Base-by-base conservation (phyloP, 1,140 invertebrate genomes). In the Eciton burchellii region DNA sequence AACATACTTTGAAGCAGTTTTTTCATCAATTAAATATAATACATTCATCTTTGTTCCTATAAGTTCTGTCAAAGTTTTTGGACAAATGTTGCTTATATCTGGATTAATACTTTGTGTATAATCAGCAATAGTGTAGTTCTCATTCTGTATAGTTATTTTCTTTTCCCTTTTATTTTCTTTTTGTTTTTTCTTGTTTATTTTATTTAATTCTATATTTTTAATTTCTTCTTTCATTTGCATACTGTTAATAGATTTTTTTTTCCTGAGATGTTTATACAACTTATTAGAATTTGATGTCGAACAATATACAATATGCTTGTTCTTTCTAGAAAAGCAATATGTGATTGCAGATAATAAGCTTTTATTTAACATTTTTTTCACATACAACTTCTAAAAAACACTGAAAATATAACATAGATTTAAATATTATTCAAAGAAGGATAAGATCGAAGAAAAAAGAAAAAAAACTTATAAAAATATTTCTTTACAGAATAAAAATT, bases 1-100 rank as follows among this genome's bases (percentile, higher is more conserved):
- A 14, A 57, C 63, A 59, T 91, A 71, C 21, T 87, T 11, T 52
- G 81, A 83, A 59, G 89, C 87, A 14, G 12, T 16, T 2, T 63
- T 0, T 3, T 35, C 21, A 41, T 88, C 56, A 19, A 90, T 41
- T 1, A 92, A n/a, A 73, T 86, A 85, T 35, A 90, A 52, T 16
- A 8, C 14, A 21, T 68, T 3, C 1, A 0, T 5, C 11, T 12
- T 0, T 0, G 6, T 45, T 29, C n/a, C 12, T 0, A 0, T 1
- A 9, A 0, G 43, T 11, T 9, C 1, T 11, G 6, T 19, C n/a
- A 0, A 49, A 24, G 56, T 0, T 29, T 12, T 5, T 11, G 0
- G 5, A 49, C n/a, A 47, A n/a, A 65, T 24, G 3, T 79, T 0
- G 4, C 0, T 21, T 6, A 45, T 11, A 43, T 60, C 0, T 19